phyloP scores from a whole-genome alignment of 2,113 vertebrate species.

The Ahaetulla prasina region DNA sequence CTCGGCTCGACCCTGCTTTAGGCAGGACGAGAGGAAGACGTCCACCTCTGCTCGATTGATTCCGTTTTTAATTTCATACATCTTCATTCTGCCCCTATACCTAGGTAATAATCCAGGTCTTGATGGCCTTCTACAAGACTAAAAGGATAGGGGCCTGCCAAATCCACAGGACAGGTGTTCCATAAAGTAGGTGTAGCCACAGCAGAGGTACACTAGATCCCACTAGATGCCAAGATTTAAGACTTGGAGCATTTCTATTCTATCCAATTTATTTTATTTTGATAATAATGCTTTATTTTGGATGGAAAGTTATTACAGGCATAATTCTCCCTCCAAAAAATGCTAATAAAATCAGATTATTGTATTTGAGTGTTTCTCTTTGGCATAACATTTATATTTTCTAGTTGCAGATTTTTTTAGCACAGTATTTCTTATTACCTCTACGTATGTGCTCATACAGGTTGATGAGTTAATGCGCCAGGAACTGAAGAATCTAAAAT shows the following conservation, averaged over 20 bases:
- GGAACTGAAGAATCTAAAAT: conserved; percentile 73
- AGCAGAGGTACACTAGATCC: background rate
- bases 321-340: background rate
- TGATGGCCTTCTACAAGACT: background rate
- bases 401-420: background rate
- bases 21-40: too few relatives aligned
- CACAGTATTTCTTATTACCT: background rate
- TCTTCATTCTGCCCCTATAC: background rate
- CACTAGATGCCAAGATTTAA: background rate
- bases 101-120: background rate
- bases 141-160: background rate
- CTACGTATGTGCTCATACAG: conserved; percentile 57
- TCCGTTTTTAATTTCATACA: background rate
- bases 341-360: background rate
- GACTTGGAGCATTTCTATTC: background rate
- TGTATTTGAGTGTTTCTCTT: background rate
- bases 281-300: background rate
- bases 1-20: too few relatives aligned
- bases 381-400: background rate
- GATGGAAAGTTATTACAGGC: background rate
- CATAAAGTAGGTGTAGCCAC: background rate
- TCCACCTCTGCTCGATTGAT: too few relatives aligned
- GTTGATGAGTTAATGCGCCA: conserved; percentile 81
- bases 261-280: background rate
- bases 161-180: background rate